Conservation (phyloP, 2,888 invertebrate species). For the Girardia tigrina region DNA sequence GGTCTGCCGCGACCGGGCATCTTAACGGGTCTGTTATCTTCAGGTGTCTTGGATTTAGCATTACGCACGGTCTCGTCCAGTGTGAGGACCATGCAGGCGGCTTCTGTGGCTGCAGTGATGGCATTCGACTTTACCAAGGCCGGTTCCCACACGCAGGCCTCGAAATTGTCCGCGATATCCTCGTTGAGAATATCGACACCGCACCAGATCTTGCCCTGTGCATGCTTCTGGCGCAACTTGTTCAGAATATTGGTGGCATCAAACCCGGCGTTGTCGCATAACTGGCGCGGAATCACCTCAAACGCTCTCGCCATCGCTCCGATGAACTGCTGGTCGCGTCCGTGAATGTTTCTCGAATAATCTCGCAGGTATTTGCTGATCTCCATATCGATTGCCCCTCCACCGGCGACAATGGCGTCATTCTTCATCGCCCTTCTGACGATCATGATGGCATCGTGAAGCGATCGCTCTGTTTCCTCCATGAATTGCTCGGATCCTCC, state of each 20-base stretch:
- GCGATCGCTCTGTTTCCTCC: slow-evolving; percentile 91
- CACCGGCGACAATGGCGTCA: slow-evolving; percentile 88
- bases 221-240: slow-evolving; percentile 84
- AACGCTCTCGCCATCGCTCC: slow-evolving; percentile 81
- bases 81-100: slow-evolving; percentile 81
- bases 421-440: slow-evolving; percentile 89
- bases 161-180: slow-evolving; percentile 81
- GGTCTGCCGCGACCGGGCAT: slow-evolving; percentile 35
- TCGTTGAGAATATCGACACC: slow-evolving; percentile 88
- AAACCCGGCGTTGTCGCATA: slow-evolving; percentile 96
- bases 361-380: slow-evolving; percentile 76
- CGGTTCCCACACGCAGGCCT: slow-evolving; percentile 90
- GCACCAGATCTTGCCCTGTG: slow-evolving; percentile 77
- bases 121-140: slow-evolving; percentile 90
- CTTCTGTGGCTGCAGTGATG: slow-evolving; percentile 80
- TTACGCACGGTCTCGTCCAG: slow-evolving; percentile 97
- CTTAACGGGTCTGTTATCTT: slow-evolving; percentile 37
- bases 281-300: slow-evolving; percentile 85
- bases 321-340: slow-evolving; percentile 85
- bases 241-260: slow-evolving; percentile 95
- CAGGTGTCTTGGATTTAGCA: slow-evolving; percentile 49
- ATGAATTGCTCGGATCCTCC: slow-evolving; percentile 95
- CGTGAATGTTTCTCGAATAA: slow-evolving; percentile 70
- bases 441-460: slow-evolving; percentile 99
- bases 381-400: slow-evolving; percentile 98